Conservation (phyloP, 1,140 invertebrate species). For the Paraescarpia echinospica region DNA sequence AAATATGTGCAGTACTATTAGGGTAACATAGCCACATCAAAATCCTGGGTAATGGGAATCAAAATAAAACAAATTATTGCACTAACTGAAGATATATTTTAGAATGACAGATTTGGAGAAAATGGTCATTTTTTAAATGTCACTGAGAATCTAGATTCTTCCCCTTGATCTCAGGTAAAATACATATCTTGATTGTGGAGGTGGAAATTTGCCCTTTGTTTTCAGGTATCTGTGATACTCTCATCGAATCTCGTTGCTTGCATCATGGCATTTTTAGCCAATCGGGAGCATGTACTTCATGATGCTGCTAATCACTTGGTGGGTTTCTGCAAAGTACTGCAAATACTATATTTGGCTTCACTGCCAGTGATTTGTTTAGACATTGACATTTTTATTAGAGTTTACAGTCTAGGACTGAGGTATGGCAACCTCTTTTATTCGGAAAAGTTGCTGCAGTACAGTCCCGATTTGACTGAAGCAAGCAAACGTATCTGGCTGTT, state of each 20-base stretch:
- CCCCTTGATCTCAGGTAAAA: not conserved
- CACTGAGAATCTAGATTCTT: not conserved
- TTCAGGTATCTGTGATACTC: not conserved
- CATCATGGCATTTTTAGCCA: not conserved
- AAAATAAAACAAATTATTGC: no score
- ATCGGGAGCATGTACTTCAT: not conserved
- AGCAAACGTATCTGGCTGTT: no score
- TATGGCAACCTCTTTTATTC: no score
- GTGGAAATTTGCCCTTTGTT: not conserved
- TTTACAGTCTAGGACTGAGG: not conserved
- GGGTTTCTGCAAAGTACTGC: not conserved
- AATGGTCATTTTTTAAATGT: not conserved
- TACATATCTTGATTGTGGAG: not conserved
- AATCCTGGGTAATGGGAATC: no score
- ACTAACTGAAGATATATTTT: no score
- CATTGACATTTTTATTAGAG: not conserved
- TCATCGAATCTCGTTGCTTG: not conserved
- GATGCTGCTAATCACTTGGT: not conserved
- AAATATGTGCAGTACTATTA: no score
- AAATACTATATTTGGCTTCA: not conserved
- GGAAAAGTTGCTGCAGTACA: no score
- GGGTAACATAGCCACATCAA: no score
- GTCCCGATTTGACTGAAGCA: no score
- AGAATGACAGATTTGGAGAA: not conserved
- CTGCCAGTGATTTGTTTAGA: not conserved